Conservation (phyloP, 1,140 invertebrate species). For the Himalopsyche phryganea region DNA sequence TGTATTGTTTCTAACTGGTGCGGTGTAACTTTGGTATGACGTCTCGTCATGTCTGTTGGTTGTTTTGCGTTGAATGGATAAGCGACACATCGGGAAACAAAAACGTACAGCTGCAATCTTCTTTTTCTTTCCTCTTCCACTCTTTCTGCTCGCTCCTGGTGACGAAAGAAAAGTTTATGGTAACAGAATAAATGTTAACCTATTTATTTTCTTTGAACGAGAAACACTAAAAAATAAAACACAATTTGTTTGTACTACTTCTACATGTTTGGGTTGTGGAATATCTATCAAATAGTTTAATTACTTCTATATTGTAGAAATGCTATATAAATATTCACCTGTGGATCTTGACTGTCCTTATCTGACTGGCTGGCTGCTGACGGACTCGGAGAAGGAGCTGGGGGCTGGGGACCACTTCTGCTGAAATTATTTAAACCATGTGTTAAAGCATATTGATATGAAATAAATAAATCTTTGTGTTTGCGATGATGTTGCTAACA, state of each 20-base stretch:
- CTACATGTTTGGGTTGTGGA: too few species aligned
- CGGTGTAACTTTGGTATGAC: constrained; percentile 92
- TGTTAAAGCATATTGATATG: background rate
- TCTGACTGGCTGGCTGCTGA: constrained; percentile 57
- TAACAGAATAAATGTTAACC: constrained; percentile 5
- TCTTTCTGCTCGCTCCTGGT: constrained; percentile 77
- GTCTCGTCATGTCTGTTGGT: constrained; percentile 92
- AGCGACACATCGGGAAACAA: constrained; percentile 95
- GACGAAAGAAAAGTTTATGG: background rate
- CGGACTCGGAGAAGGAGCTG: constrained; percentile 51
- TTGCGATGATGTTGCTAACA: background rate
- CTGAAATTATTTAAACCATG: background rate
- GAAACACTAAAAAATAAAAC: too few species aligned
- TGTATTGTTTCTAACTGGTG: constrained; percentile 94
- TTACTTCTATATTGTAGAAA: too few species aligned
- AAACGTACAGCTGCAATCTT: constrained; percentile 95
- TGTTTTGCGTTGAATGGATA: constrained; percentile 99
- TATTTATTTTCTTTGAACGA: background rate
- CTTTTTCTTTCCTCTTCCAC: constrained; percentile 91
- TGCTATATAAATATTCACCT: too few species aligned
- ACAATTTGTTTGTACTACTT: too few species aligned
- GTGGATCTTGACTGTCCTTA: constrained; percentile 50
- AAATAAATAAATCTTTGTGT: background rate
- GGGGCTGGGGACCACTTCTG: constrained; percentile 36
- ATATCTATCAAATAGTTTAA: too few species aligned